phyloP scores from a whole-genome alignment of 1,140 invertebrate species.

The Condylostylus longicornis region DNA sequence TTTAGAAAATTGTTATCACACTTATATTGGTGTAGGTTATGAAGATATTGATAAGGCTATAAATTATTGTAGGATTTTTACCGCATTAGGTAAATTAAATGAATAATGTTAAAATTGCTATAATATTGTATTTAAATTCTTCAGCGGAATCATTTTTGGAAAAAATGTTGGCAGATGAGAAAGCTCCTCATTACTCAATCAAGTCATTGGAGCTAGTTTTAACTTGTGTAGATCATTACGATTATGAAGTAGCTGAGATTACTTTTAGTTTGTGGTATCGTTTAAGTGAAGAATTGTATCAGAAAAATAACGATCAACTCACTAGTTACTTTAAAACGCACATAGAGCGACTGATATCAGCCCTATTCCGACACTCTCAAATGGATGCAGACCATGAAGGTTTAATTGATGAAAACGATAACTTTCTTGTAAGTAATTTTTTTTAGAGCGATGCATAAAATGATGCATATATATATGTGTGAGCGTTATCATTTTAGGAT shows the following conservation, averaged over 20 bases:
- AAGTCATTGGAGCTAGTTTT: slow-evolving; percentile 79
- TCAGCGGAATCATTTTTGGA: slow-evolving; percentile 65
- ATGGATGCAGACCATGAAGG: slow-evolving; percentile 83
- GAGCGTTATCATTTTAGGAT: slow-evolving; percentile 55
- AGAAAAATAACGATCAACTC: slow-evolving; percentile 63
- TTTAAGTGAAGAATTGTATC: slow-evolving; percentile 85
- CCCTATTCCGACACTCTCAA: slow-evolving; percentile 73
- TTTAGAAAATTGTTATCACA: slow-evolving; percentile 75
- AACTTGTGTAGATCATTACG: slow-evolving; percentile 87
- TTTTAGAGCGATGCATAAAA: slow-evolving; percentile 53
- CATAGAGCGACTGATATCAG: slow-evolving; percentile 73
- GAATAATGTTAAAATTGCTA: not conserved
- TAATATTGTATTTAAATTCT: not conserved
- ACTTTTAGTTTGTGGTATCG: slow-evolving; percentile 96
- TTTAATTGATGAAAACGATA: slow-evolving; percentile 75
- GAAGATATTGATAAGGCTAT: slow-evolving; percentile 84
- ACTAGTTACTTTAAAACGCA: slow-evolving; percentile 75
- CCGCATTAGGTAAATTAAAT: slow-evolving; percentile 52
- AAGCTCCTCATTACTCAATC: slow-evolving; percentile 60
- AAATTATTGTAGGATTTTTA: slow-evolving; percentile 90
- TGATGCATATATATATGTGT: slow-evolving; percentile 63
- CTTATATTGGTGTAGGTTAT: slow-evolving; percentile 77
- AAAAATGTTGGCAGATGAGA: slow-evolving; percentile 51
- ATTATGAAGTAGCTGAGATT: slow-evolving; percentile 95
- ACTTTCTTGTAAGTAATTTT: slow-evolving; percentile 38